Conservation (phyloP, 2,797 vertebrate genomes). For the Champsocephalus esox region DNA sequence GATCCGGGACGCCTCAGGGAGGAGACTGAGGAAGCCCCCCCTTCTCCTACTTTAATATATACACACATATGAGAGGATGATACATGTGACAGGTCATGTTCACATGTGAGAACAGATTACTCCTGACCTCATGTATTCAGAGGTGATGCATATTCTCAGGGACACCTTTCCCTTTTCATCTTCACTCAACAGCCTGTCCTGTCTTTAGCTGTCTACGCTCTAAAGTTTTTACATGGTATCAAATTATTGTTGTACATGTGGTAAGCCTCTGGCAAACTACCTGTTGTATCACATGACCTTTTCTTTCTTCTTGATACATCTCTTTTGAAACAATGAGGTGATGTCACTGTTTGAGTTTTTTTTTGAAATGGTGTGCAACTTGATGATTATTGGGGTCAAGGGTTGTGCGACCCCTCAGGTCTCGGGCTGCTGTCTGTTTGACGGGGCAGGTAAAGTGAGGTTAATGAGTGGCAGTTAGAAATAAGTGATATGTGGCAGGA, state of each 20-base stretch:
- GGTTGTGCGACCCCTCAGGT: conserved; percentile 52
- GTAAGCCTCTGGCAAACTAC: background rate
- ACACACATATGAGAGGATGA: conserved; percentile 34
- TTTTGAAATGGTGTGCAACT: conserved; percentile 13
- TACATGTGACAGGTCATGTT: conserved; percentile 39
- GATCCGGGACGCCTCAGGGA: conserved; percentile 62
- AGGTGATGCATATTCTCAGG: conserved; percentile 18
- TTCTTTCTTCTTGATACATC: conserved; percentile 9
- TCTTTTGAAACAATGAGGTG: conserved; percentile 18
- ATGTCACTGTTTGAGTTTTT: conserved; percentile 23
- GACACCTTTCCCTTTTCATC: conserved; percentile 30
- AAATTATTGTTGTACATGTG: conserved; percentile 13
- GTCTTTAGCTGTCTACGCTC: background rate
- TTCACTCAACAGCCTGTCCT: conserved; percentile 23
- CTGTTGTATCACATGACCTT: background rate
- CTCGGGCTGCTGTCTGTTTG: conserved; percentile 49
- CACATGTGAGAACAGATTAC: conserved; percentile 37
- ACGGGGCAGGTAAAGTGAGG: conserved; percentile 48
- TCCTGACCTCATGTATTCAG: conserved; percentile 37
- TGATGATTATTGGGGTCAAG: conserved; percentile 58
- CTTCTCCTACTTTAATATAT: conserved; percentile 21
- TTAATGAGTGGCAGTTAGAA: conserved; percentile 66
- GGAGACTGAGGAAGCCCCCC: conserved; percentile 42
- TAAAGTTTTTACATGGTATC: conserved; percentile 36
- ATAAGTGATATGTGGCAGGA: conserved; percentile 62